Base-by-base conservation (phyloP, 2,888 invertebrate species). In the Allygus modestus region DNA sequence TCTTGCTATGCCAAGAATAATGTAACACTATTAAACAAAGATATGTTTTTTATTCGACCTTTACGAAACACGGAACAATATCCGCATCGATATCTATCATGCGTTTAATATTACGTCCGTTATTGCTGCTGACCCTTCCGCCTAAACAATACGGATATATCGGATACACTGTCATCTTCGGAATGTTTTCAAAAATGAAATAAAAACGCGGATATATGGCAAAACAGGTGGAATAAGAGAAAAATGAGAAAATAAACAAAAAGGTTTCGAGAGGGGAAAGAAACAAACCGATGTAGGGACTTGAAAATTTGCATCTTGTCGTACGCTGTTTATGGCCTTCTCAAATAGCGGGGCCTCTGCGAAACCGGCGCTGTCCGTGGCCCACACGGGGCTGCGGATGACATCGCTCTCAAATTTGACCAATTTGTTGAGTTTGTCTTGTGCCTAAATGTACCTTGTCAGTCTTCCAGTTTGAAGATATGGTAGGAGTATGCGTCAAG, bases 221-320 rank as follows among this genome's bases (percentile, higher is more conserved):
- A 43, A 82, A 85, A 85, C 85, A 46, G 77, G 82, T 82, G 28
- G 33, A 85, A 85, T 81, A 85, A 85, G 81, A 85, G 65, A 83
- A 83, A 83, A 46, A 82, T 41, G 51, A 37, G 33, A 51, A 83
- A 73, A 37, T 73, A 46, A 73, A 83, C 83, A 83, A 83, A 83
- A 71, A 51, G 73, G 31, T 58, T 83, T 83, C 73, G 69, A 81
- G 54, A 31, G 71, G 41, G 82, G 69, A 46, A 31, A 84, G 71
- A 73, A 81, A 84, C 84, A 71, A 65, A 81, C 82, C 71, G 73
- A 82, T 77, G 84, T 82, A 82, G 73, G 84, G 75, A 43, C 73
- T 77, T 41, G 65, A 65, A 81, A 85, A 85, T 85, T 85, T 85
- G 85, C 85, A 85, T 85, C 82, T 82, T 85, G 85, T 82, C 81